Evolutionary conservation across 2,113 vertebrate genomes (phyloP), one percentile per base, ranked within the genome.

Genomic region (Tetrao urogallus): DNA sequence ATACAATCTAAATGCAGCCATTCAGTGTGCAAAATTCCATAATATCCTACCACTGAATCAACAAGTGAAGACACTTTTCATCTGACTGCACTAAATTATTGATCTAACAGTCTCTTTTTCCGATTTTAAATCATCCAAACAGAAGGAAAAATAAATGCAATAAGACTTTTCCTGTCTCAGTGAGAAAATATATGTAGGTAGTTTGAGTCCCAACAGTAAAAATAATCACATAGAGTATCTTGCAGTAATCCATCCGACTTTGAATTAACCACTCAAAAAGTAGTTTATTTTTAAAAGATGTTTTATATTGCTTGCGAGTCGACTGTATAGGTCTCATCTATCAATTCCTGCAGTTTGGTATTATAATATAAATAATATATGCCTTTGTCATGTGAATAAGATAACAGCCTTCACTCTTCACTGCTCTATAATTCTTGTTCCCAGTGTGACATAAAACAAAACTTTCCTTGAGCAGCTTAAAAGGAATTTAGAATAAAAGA

Each of bases 301-400:
- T 86, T 88, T 91, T 43, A 58, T 48, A 82, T 89, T 91, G 48
- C 82, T 74, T 89, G 45, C 50, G 71, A 94, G 40, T 58, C 92
- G 78, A 92, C 60, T 87, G 47, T 88, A 57, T 82, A 94, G 89
- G 54, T 42, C 32, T 32, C 72, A 93, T 95, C 79, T 81, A 96
- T 95, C 95, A 93, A 86, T 88, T 95, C 47, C 67, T 89, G 38
- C 82, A 70, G 50, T 91, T 88, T 80, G 75, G 79, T 74, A 94
- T 93, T 93, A 82, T 28, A n/a, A 48, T 42, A 95, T 94, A 92
- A 96, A 96, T 95, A 96, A 96, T 92, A 89, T 67, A 96, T 94
- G 60, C 45, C 67, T 92, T 82, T 92, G 67, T 88, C 50, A 0
- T 76, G 67, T 60, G 78, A 91, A 77, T 92, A 89, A 95, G 82